Conservation (phyloP, 2,888 invertebrate genomes). For the Hypomecis punctinalis region DNA sequence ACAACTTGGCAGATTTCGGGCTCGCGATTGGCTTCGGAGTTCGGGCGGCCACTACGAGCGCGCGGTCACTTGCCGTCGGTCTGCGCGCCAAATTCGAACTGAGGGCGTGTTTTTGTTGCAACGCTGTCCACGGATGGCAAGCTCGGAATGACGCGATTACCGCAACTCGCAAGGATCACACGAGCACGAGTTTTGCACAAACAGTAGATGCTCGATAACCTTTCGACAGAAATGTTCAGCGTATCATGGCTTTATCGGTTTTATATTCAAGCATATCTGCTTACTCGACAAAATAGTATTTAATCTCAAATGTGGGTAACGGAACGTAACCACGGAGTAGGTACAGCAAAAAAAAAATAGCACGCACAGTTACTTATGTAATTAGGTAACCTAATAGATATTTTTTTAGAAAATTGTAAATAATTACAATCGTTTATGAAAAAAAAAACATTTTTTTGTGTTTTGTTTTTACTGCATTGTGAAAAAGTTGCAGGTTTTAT, state of each 20-base stretch:
- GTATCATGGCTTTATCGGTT: slow-evolving; percentile 42
- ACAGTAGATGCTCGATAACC: slow-evolving; percentile 44
- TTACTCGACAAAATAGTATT: slow-evolving; percentile 41
- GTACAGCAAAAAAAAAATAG: too few species aligned
- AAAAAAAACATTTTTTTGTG: too few species aligned
- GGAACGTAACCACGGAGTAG: too few species aligned
- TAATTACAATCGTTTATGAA: too few species aligned
- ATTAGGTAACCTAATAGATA: too few species aligned
- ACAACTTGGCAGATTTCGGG: slow-evolving; percentile 32
- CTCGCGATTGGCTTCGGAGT: slow-evolving; percentile 44
- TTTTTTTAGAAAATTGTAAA: too few species aligned
- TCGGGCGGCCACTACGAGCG: slow-evolving; percentile 57
- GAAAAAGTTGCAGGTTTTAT: too few species aligned
- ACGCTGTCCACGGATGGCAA: slow-evolving; percentile 46
- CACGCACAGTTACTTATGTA: too few species aligned
- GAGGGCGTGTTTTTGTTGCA: slow-evolving; percentile 42
- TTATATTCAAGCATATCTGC: slow-evolving; percentile 44
- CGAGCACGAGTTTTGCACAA: slow-evolving; percentile 13
- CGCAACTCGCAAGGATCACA: slow-evolving; percentile 37
- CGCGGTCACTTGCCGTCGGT: slow-evolving; percentile 52
- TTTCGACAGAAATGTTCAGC: slow-evolving; percentile 46
- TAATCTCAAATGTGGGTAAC: not conserved
- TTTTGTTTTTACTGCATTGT: too few species aligned
- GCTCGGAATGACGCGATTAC: slow-evolving; percentile 28
- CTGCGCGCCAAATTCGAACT: slow-evolving; percentile 80